Evolutionary conservation across 2,113 vertebrate genomes (phyloP), one percentile per base, ranked within the genome.

Genomic region (Platichthys flesus): DNA sequence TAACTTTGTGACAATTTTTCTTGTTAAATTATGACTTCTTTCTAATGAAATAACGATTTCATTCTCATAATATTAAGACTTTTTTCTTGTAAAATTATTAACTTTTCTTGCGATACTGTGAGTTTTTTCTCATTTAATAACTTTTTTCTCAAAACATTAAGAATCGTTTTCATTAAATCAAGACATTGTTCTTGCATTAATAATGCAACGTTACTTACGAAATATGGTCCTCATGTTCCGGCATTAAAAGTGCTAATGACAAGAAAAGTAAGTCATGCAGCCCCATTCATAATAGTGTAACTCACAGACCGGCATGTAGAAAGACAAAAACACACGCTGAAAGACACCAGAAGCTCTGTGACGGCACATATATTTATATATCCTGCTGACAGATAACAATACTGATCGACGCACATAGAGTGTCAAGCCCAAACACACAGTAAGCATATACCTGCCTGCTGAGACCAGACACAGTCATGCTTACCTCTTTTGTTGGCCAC

Each of bases 401-500:
- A 62, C 28, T 37, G 28, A 45, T 72, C 10, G 2, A 71, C n/a
- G 57, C 23, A 81, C 78, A 35, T 45, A 64, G 66, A 87, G 67
- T 72, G 80, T 64, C 47, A 28, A 31, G 31, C 31, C 31, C 37
- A 42, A 72, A 72, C 79, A 88, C 80, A 88, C 63, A 74, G 55
- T 54, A 40, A 84, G 74, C 81, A 63, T 12, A 20, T 28, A 77
- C 35, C 60, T 31, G 77, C 57, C 62, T 58, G 60, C 76, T 58
- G 54, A 70, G 35, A 72, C 26, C 74, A 58, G 18, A 88, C 79
- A 85, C 54, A 72, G 4, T 69, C 40, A 69, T 12, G 87, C 93
- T 87, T 93, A 94, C 93, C 93, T 95, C 90, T 91, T 78, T 85
- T 94, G 85, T 70, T 92, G 85, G 86, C 81, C 28, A 92, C 89